Evolutionary conservation across 1,140 invertebrate genomes (phyloP).

Genomic region (Dreissena rostriformis): DNA sequence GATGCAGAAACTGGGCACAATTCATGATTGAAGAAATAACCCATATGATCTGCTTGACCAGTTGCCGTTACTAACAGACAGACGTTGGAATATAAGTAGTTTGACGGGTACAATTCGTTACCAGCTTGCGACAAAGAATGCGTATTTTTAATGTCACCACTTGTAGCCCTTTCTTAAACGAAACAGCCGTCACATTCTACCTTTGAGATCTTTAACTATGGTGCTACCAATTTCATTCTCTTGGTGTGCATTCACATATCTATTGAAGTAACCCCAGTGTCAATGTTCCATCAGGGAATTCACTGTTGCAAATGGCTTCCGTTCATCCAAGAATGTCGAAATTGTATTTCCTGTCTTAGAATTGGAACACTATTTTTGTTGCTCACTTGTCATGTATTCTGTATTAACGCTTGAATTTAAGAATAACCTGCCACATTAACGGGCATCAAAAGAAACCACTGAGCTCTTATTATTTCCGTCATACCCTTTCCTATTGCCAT

Average conservation of each 20-base stretch:
- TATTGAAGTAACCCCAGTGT: slow-evolving; percentile 45
- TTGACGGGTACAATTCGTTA: slow-evolving; percentile 44
- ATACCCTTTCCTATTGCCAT: slow-evolving; percentile 61
- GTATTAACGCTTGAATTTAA: slow-evolving; percentile 42
- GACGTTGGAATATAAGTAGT: slow-evolving; percentile 58
- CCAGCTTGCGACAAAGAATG: slow-evolving; percentile 11
- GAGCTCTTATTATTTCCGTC: slow-evolving; percentile 54
- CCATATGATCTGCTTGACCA: not conserved
- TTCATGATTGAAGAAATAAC: slow-evolving; percentile 54
- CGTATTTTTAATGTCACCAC: slow-evolving; percentile 44
- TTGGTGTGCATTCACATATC: slow-evolving; percentile 45
- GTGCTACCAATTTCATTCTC: slow-evolving; percentile 39
- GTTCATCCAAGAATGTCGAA: slow-evolving; percentile 30
- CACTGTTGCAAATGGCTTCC: slow-evolving; percentile 58
- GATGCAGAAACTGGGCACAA: slow-evolving; percentile 38
- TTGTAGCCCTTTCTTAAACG: slow-evolving; percentile 50
- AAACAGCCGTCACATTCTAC: slow-evolving; percentile 29
- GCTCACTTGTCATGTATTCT: slow-evolving; percentile 59
- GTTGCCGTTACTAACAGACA: slow-evolving; percentile 36
- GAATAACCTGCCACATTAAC: slow-evolving; percentile 1
- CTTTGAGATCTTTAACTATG: slow-evolving; percentile 48
- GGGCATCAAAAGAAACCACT: slow-evolving; percentile 31
- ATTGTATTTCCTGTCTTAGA: slow-evolving; percentile 39
- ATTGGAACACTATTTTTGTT: slow-evolving; percentile 59
- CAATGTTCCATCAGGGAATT: slow-evolving; percentile 44